Evolutionary conservation across 64 coral and sea anemone species (phyloP), one percentile per base, ranked within the genome.

Genomic region (Dendronephthya gigantea): DNA sequence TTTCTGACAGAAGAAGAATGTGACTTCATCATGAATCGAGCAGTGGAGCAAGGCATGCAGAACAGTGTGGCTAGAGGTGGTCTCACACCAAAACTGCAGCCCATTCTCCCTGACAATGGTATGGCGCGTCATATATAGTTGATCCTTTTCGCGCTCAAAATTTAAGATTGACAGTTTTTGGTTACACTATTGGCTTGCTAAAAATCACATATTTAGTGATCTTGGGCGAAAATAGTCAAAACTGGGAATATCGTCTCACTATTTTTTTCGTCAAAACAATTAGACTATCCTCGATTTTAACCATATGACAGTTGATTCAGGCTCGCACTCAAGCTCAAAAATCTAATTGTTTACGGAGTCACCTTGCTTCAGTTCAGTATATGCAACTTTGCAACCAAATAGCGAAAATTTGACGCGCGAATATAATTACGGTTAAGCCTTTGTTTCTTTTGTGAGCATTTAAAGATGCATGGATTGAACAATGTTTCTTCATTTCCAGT

Each of bases 1-100:
- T 79, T 79, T 79, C 29, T 79, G 72, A 33, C 72, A 16, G 72
- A 15, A 79, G 15, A 79, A 39, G 72, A 79, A 79, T 79, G 72
- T 17, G 72, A 79, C 72, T 79, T 79, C 37, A 79, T 79, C 8
- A 79, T 79, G 32, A 79, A 34, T 15, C 32, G 36, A 39, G 72
- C 72, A 5, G 72, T 79, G 9, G 17, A 79, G 29, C 72, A 79
- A 34, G 72, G 72, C 72, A 36, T 79, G 72, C 30, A 79, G 29
- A 79, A 34, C 72, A 79, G 72, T 79, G 32, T 79, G 13, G 72
- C 72, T 33, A 79, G 29, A 19, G 72, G 72, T 15, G 72, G 72
- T 8, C 72, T 79, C 9, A 79, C 72, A 10, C 72, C 72, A 39
- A 79, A 79, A 79, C 37, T 79, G 30, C 16, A 36, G 72, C 72